Percentiles rank a stretch among this genome's conserved stretches.
phyloP scores from a whole-genome alignment of 2,888 invertebrate genomes.

The Alloplasta piceator region DNA sequence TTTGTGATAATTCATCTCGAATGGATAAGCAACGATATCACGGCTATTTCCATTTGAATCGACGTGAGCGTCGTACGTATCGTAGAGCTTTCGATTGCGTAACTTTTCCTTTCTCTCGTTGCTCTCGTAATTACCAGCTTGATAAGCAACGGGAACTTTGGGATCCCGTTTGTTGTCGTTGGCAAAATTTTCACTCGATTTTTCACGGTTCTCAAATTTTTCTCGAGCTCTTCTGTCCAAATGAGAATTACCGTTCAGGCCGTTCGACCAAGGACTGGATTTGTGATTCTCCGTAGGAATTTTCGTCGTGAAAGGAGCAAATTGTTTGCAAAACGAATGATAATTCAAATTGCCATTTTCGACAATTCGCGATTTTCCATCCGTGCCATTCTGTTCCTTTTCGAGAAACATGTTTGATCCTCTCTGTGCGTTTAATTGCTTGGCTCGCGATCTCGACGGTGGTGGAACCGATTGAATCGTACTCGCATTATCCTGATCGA shows the following conservation, averaged over 20 bases:
- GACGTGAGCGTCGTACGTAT: constrained; percentile 27
- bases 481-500: constrained; percentile 67
- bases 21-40: constrained; percentile 59
- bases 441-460: constrained; percentile 59
- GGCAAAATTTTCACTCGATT: background rate
- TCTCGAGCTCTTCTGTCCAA: constrained; percentile 13
- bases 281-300: constrained; percentile 60
- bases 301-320: constrained; percentile 65
- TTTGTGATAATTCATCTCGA: constrained; percentile 58
- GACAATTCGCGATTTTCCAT: constrained; percentile 51
- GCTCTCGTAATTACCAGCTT: constrained; percentile 14
- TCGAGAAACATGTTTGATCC: constrained; percentile 32
- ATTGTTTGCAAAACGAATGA: constrained; percentile 76
- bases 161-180: constrained; percentile 17
- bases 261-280: constrained; percentile 48
- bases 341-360: constrained; percentile 75
- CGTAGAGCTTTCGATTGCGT: constrained; percentile 50
- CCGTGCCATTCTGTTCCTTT: constrained; percentile 60
- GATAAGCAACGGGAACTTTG: constrained; percentile 44
- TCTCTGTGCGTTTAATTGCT: constrained; percentile 51
- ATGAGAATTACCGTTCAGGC: constrained; percentile 1
- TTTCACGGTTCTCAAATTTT: constrained; percentile 8
- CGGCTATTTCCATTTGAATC: constrained; percentile 15
- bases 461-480: background rate
- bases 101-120: constrained; percentile 40